Evolutionary conservation across 2,888 invertebrate species (phyloP).

Genomic region (Anticlea derivata): DNA sequence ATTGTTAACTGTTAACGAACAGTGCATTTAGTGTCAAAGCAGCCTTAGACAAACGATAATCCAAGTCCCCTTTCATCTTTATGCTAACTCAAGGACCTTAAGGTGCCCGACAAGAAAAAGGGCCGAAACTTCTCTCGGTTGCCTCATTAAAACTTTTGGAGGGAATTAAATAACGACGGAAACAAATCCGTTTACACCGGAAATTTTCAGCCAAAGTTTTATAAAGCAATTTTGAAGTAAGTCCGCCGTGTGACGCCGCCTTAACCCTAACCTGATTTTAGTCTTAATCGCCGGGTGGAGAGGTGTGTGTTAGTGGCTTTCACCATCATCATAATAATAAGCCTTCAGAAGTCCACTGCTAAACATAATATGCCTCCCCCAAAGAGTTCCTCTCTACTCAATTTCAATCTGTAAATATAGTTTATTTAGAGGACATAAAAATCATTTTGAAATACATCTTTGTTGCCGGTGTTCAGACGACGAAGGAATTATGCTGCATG

Average conservation of each 20-base stretch:
- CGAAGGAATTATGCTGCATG: too few relatives aligned
- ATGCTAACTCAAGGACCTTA: conserved; percentile 17
- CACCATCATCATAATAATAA: background rate
- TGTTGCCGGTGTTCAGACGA: too few relatives aligned
- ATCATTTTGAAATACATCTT: too few relatives aligned
- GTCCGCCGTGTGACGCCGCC: conserved; percentile 20
- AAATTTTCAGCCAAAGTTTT: conserved; percentile 38
- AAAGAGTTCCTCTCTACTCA: too few relatives aligned
- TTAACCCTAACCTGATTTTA: conserved; percentile 23
- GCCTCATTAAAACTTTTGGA: conserved; percentile 63
- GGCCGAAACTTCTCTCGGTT: conserved; percentile 34
- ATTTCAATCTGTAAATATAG: too few relatives aligned
- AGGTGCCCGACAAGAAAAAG: conserved; percentile 37
- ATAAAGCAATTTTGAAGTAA: conserved; percentile 48
- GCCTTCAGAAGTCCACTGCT: too few relatives aligned
- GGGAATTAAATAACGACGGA: conserved; percentile 57
- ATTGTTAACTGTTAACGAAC: too few relatives aligned
- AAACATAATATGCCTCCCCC: too few relatives aligned
- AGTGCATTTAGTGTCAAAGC: conserved; percentile 2
- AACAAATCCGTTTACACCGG: conserved; percentile 55
- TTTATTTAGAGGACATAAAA: too few relatives aligned
- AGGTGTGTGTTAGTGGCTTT: background rate
- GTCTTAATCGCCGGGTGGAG: conserved; percentile 3
- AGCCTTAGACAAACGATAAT: conserved; percentile 10
- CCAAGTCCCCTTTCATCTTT: conserved; percentile 15